Conservation (phyloP, 2,797 vertebrate genomes). For the Ibycter americanus region DNA sequence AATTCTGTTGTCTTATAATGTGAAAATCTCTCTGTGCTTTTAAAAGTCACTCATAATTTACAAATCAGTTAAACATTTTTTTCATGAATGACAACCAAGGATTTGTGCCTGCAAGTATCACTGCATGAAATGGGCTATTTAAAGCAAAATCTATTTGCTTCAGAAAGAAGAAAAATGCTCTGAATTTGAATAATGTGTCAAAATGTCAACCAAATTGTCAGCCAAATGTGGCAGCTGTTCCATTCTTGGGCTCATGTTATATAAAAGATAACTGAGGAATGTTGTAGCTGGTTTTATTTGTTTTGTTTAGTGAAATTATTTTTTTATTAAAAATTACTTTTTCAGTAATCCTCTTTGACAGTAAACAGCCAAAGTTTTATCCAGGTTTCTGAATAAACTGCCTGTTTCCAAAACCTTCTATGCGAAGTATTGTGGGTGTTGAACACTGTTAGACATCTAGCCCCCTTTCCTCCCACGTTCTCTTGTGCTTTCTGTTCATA, state of each 20-base stretch:
- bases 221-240: neutral
- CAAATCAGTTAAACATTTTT: neutral
- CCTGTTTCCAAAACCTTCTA: neutral
- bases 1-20: neutral
- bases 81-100: slow-evolving; percentile 1
- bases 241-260: neutral
- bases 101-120: neutral
- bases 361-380: neutral
- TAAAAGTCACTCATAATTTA: neutral
- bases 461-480: neutral
- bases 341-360: neutral
- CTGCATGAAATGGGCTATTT: slow-evolving; percentile 3
- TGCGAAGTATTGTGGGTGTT: neutral
- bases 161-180: slow-evolving; percentile 8
- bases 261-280: neutral
- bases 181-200: slow-evolving; percentile 19
- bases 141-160: slow-evolving; percentile 28
- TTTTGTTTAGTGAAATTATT: neutral
- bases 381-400: neutral
- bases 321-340: neutral
- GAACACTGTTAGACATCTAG: neutral
- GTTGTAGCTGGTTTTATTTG: neutral
- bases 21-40: neutral
- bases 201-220: slow-evolving; percentile 13
- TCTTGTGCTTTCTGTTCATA: neutral